Conservation (phyloP, 2,797 vertebrate species). For the Luscinia megarhynchos region DNA sequence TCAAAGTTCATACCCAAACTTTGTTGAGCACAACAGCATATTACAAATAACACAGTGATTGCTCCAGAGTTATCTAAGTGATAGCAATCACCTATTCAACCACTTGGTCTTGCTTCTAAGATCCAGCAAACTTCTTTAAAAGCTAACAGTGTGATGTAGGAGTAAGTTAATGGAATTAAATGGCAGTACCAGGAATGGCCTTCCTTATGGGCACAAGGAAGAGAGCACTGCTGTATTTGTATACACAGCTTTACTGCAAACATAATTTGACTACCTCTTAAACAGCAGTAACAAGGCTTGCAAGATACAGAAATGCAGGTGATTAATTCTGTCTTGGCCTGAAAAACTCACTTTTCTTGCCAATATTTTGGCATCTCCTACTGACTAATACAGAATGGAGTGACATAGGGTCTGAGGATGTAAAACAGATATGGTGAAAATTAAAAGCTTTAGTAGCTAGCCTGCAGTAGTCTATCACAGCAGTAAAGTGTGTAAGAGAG, state of each 20-base stretch:
- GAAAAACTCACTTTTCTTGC: constrained; percentile 37
- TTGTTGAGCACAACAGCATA: background rate
- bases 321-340: background rate
- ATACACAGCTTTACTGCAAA: background rate
- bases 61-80: background rate
- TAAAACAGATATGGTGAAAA: background rate
- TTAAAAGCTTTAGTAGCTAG: background rate
- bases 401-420: background rate
- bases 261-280: background rate
- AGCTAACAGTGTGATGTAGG: background rate
- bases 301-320: constrained; percentile 2
- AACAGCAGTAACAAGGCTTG: background rate
- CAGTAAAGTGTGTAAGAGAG: background rate
- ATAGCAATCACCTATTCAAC: background rate
- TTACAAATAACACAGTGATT: background rate
- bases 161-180: background rate
- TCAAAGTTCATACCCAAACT: background rate
- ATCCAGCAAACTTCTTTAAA: background rate
- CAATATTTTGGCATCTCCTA: constrained; percentile 51
- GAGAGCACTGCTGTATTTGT: background rate
- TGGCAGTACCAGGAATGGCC: background rate
- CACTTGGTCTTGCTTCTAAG: background rate
- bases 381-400: constrained; percentile 44
- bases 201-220: background rate
- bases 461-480: background rate